Evolutionary conservation across 2,113 vertebrate species (phyloP), one percentile per base, ranked within the genome.

Genomic region (Numenius arquata): DNA sequence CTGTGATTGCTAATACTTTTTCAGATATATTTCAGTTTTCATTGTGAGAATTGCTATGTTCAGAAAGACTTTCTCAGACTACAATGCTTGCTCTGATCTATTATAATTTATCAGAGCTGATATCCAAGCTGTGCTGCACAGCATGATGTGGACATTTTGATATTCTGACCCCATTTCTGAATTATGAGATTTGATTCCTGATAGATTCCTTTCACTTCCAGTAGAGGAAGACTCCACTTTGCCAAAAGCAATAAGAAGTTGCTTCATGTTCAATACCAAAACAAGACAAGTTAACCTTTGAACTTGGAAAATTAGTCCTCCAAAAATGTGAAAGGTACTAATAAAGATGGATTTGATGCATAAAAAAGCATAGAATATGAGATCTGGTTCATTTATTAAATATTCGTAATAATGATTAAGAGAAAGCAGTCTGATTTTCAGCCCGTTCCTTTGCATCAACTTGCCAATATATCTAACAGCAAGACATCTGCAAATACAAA

Each of bases 301-400:
- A 91, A 81, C 85, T 92, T 77, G 27, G 68, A 91, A 97, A 95
- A 95, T 95, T 85, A 94, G 48, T 79, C 76, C 80, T 89, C 67
- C 6, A 67, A 88, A 95, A 91, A 73, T n/a, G 5, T 95, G 59
- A 84, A 80, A 90, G 75, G 36, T 88, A 66, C 61, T 95, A 92
- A 90, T 91, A 88, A 90, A 90, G 85, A 88, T 92, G 36, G 65
- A 91, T 96, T 93, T 93, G 38, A 86, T 80, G 53, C 76, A 71
- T 91, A 85, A 93, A 94, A 94, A 90, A 79, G 61, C 56, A 63
- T 15, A 58, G 80, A 92, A 45, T 80, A 67, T 58, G 65, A 38
- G 26, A 74, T 83, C 32, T 74, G 59, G 21, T 82, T 95, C 16
- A 81, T 96, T 94, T 96, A 91, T 93, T 91, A 95, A 96, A 77